Base-by-base conservation (phyloP, 2,888 invertebrate genomes). In the Zygothrica quintamaculata region DNA sequence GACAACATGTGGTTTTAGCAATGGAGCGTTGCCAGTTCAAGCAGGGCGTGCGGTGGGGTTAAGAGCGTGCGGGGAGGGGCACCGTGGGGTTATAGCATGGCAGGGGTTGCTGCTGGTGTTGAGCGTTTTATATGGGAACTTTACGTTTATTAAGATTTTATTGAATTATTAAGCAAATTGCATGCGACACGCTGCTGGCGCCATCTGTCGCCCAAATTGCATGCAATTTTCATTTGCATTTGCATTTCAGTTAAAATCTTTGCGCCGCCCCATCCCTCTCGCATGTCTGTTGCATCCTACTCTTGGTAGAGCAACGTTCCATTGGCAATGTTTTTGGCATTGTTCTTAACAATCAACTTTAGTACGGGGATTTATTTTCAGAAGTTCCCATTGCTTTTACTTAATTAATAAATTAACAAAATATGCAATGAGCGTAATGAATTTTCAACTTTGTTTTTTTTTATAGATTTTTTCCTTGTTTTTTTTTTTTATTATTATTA, bases 91-190 rank as follows among this genome's bases (percentile, higher is more conserved):
- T n/a, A n/a, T n/a, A n/a, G 8, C 12, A 33, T 36, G 26, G n/a
- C 31, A 7, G 18, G 13, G 43, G 18, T n/a, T n/a, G n/a, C n/a
- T n/a, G 52, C 37, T 36, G 50, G 44, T 11, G 52, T 15, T n/a
- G n/a, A n/a, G n/a, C n/a, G n/a, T n/a, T n/a, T n/a, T 39, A 46
- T 5, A 13, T 18, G 39, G 18, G 13, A 57, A 68, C 74, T 64
- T 65, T 65, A 74, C 59, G 74, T 82, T 77, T 72, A 82, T 74
- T 77, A 59, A 75, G 68, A 71, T 74, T 77, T 80, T 71, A 80
- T 86, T 85, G 79, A 80, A 80, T 85, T 85, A 85, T 84, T 84
- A 75, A 86, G 78, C 74, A 67, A 84, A 82, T 84, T 84, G 78
- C 82, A 84, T 76, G 67, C 86, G 81, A 81, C 81, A 84, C 72